Conservation (phyloP, 2,113 vertebrate species). For the Equus quagga region DNA sequence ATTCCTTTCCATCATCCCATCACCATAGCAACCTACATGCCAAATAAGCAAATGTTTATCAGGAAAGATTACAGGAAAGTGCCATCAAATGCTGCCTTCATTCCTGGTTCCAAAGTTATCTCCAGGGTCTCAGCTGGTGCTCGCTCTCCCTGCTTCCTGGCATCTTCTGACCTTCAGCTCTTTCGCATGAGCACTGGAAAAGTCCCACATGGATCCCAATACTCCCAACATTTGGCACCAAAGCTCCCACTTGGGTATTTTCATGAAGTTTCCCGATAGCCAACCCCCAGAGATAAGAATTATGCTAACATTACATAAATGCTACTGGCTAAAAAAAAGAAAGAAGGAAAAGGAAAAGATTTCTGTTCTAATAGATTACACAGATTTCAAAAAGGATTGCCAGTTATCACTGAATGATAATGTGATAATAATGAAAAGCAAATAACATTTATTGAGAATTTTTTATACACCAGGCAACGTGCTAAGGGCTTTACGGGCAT, state of each 20-base stretch:
- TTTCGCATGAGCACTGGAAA: not conserved
- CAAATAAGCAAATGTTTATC: constrained; percentile 44
- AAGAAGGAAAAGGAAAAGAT: not conserved
- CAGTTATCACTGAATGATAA: not conserved
- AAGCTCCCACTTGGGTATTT: not conserved
- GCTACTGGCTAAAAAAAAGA: not conserved
- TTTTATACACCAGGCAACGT: not conserved
- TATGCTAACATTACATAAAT: not conserved
- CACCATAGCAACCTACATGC: not conserved
- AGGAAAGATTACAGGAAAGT: constrained; percentile 20
- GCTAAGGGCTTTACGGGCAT: not conserved
- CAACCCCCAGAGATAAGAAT: not conserved
- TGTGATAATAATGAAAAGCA: not conserved
- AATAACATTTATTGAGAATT: not conserved
- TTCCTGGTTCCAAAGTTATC: not conserved
- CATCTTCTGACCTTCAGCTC: not conserved
- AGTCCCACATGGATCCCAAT: not conserved
- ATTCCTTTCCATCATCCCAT: not conserved
- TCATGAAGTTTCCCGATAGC: constrained; percentile 1
- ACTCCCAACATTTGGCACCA: constrained; percentile 9
- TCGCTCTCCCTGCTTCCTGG: not conserved
- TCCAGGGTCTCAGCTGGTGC: not conserved
- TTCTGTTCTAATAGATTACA: not conserved
- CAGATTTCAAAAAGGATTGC: not conserved
- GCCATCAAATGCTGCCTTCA: not conserved